Evolutionary conservation across 1,140 invertebrate species (phyloP).

Genomic region (Tribolium castaneum): DNA sequence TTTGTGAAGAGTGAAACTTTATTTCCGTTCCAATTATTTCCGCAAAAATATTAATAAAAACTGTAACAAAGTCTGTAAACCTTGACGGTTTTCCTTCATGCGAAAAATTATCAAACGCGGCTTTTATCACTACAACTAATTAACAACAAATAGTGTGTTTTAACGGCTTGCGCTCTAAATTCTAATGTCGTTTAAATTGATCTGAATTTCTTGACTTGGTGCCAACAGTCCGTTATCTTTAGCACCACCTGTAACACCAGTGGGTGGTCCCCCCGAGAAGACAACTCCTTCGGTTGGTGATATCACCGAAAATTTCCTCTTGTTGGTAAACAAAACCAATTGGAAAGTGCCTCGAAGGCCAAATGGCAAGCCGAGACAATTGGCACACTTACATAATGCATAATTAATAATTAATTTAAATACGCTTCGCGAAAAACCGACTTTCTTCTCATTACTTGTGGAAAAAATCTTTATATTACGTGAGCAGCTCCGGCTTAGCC

Average conservation of each 20-base stretch:
- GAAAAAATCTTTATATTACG: constrained; percentile 3
- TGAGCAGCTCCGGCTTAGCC: background rate
- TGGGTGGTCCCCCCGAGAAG: background rate
- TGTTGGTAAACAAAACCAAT: constrained; percentile 15
- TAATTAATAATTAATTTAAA: constrained; percentile 18
- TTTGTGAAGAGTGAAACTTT: background rate
- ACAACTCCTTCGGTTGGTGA: background rate
- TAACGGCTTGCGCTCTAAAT: background rate
- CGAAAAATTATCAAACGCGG: background rate
- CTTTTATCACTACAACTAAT: background rate
- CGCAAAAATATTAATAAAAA: background rate
- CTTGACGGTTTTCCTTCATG: background rate
- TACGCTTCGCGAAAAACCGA: background rate
- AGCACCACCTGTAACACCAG: too few relatives aligned
- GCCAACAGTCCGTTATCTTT: background rate
- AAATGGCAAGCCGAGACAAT: constrained; percentile 1
- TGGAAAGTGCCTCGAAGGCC: constrained; percentile 14
- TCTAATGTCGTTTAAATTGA: background rate
- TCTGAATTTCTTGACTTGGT: background rate
- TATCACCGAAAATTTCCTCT: background rate
- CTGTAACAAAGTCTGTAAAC: background rate
- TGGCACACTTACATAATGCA: constrained; percentile 18
- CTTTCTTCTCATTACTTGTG: background rate
- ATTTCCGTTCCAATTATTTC: background rate
- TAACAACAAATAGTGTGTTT: background rate